Evolutionary conservation across 2,888 invertebrate species (phyloP).

Genomic region (Ptychoptera albimana): DNA sequence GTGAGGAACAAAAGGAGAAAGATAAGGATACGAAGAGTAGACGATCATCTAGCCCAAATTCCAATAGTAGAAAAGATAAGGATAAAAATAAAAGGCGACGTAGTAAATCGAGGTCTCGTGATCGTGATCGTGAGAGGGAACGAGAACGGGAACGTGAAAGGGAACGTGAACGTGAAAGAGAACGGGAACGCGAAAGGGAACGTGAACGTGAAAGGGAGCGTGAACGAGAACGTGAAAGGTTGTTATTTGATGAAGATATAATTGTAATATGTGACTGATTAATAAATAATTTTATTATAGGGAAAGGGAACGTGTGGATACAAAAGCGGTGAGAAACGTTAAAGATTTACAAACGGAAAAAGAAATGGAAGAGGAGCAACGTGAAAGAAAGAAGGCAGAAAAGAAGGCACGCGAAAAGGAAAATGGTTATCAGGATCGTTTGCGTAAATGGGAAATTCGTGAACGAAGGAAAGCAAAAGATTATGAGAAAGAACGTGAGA

Average conservation of each 20-base stretch:
- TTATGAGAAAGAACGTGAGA: slow-evolving; percentile 57
- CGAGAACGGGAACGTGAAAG: slow-evolving; percentile 33
- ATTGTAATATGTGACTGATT: no score
- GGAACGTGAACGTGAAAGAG: slow-evolving; percentile 33
- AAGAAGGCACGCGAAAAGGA: slow-evolving; percentile 89
- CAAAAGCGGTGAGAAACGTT: slow-evolving; percentile 36
- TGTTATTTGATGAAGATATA: background rate
- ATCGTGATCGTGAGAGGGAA: slow-evolving; percentile 36
- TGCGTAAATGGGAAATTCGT: slow-evolving; percentile 66
- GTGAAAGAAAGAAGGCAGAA: slow-evolving; percentile 79
- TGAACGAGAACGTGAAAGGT: slow-evolving; percentile 13
- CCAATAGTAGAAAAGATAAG: slow-evolving; percentile 25
- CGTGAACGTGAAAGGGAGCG: slow-evolving; percentile 26
- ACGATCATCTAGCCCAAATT: slow-evolving; percentile 26
- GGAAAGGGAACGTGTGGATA: slow-evolving; percentile 31
- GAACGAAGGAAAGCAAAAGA: slow-evolving; percentile 84
- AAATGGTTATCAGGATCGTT: slow-evolving; percentile 84
- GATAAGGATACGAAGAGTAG: slow-evolving; percentile 25
- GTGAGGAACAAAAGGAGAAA: slow-evolving; percentile 27
- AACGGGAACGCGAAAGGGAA: slow-evolving; percentile 30
- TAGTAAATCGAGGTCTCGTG: slow-evolving; percentile 29
- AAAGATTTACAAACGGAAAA: slow-evolving; percentile 54
- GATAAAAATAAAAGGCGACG: slow-evolving; percentile 21
- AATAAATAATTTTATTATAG: slow-evolving; percentile 12
- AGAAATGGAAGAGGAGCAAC: slow-evolving; percentile 81